Evolutionary conservation across 2,888 invertebrate genomes (phyloP).

Genomic region (Crossocerus cetratus): DNA sequence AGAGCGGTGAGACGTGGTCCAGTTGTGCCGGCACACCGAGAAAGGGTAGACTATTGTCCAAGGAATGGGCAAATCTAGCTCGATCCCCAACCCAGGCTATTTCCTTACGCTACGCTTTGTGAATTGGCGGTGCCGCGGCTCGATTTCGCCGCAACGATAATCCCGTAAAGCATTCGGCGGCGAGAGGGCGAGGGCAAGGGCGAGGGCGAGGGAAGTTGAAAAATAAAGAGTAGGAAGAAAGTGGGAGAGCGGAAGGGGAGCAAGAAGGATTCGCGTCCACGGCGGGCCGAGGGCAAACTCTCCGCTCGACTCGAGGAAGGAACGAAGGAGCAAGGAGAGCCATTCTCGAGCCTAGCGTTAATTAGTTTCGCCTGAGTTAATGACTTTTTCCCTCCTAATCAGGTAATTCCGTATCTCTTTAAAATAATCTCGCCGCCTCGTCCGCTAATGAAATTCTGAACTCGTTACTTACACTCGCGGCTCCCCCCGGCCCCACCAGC

Average conservation of each 20-base stretch:
- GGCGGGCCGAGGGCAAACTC: constrained; percentile 35
- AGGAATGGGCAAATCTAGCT: too few species aligned
- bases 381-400: constrained; percentile 78
- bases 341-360: constrained; percentile 72
- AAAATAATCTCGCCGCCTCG: constrained; percentile 77
- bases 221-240: constrained; percentile 26
- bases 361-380: constrained; percentile 78
- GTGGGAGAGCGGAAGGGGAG: constrained; percentile 36
- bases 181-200: not conserved
- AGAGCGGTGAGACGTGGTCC: not conserved
- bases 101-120: not conserved
- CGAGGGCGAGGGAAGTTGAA: not conserved
- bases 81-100: not conserved
- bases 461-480: constrained; percentile 76
- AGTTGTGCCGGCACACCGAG: too few species aligned
- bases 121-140: constrained; percentile 25
- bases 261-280: constrained; percentile 41
- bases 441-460: constrained; percentile 77
- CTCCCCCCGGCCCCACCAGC: constrained; percentile 49
- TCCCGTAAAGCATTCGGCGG: constrained; percentile 26
- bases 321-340: constrained; percentile 29
- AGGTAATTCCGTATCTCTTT: constrained; percentile 78
- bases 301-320: not conserved
- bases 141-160: constrained; percentile 43
- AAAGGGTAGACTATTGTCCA: too few species aligned